A percentile compares a stretch with the other conserved stretches of the same genome.
These are phyloP conservation scores for Dryobota labecula DNA, from an alignment of 2,888 invertebrate genomes.

Conservation along the genomic window DNA sequence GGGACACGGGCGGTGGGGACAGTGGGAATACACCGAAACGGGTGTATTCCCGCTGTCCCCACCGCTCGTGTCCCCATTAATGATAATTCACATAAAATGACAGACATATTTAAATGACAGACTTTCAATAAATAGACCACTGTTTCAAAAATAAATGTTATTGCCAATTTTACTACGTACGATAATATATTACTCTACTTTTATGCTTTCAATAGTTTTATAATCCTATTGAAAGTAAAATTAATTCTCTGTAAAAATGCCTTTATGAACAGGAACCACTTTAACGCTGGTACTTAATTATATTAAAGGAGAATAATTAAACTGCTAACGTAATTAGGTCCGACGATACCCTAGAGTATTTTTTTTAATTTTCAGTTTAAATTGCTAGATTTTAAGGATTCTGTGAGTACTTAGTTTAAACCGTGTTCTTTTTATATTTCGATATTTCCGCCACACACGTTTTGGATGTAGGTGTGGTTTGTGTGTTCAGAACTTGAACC, in stretches of 20 bases:
- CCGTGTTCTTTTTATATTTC: not conserved
- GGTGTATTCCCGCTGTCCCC: too few relatives aligned
- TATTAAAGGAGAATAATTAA: constrained; percentile 23
- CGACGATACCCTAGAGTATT: not conserved
- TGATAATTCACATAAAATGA: too few relatives aligned
- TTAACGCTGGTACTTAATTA: constrained; percentile 9
- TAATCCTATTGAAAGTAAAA: not conserved
- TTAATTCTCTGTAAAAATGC: not conserved
- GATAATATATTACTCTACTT: not conserved
- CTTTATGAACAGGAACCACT: constrained; percentile 1
- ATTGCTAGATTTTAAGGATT: not conserved
- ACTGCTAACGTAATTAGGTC: constrained; percentile 32
- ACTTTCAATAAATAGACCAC: not conserved
- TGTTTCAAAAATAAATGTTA: not conserved
- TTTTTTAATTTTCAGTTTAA: not conserved
- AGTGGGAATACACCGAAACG: too few relatives aligned
- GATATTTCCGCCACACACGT: not conserved
- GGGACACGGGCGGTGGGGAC: too few relatives aligned
- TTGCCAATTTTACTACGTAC: not conserved
- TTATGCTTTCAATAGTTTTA: not conserved
- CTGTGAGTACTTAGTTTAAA: not conserved
- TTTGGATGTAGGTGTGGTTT: not conserved
- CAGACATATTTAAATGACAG: not conserved
- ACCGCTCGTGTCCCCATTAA: too few relatives aligned
- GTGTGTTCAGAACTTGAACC: constrained; percentile 10